Evolutionary conservation across 2,888 invertebrate genomes (phyloP).

Genomic region (Atrina japonica): DNA sequence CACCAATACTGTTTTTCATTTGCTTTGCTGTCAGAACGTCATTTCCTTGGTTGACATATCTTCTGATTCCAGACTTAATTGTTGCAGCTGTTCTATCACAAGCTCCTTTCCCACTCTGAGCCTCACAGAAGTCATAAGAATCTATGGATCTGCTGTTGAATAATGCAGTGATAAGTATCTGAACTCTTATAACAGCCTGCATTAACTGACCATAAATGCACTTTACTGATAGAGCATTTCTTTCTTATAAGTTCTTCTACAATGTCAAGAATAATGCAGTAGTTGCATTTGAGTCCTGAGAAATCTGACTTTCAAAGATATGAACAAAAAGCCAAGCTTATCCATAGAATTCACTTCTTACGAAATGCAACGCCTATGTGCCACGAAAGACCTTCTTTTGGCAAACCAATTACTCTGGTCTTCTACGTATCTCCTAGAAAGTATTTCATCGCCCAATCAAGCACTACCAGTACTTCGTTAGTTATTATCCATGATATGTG

Average conservation of each 20-base stretch:
- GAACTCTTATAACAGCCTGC: conserved; percentile 17
- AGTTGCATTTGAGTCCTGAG: not conserved
- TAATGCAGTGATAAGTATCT: not conserved
- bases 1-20: conserved; percentile 29
- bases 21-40: conserved; percentile 13
- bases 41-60: conserved; percentile 30
- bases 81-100: conserved; percentile 28
- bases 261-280: not conserved
- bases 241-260: not conserved
- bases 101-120: conserved; percentile 20
- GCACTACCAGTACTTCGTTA: not conserved
- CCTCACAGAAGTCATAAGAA: conserved; percentile 18
- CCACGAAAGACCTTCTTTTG: conserved; percentile 8
- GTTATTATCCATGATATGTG: not conserved
- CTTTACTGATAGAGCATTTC: not conserved
- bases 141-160: not conserved
- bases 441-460: conserved; percentile 31
- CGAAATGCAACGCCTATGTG: conserved; percentile 17
- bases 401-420: conserved; percentile 22
- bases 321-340: not conserved
- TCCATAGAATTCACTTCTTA: not conserved
- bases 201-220: conserved; percentile 10
- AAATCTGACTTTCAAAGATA: not conserved
- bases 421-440: conserved; percentile 23
- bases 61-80: conserved; percentile 25